phyloP scores from a whole-genome alignment of 2,888 invertebrate genomes.

The Scrobipalpa costella region DNA sequence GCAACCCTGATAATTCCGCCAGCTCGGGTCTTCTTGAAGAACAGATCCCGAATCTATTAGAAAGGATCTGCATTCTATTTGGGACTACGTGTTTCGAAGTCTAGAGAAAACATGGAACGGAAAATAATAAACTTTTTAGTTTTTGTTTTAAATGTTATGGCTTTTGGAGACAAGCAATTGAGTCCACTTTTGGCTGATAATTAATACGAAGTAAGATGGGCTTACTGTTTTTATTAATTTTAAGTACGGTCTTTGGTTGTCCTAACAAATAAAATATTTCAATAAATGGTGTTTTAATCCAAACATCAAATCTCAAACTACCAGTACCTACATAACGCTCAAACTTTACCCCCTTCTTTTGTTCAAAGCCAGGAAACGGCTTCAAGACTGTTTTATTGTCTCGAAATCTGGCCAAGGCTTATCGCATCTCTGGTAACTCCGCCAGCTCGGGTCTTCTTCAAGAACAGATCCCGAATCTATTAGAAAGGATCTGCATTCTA shows the following conservation, averaged over 20 bases:
- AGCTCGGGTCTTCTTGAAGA: not conserved
- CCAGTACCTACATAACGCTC: no score
- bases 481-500: not conserved
- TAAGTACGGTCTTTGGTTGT: no score
- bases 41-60: slow-evolving; percentile 2
- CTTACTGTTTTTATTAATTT: no score
- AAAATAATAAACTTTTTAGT: not conserved
- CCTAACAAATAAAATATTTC: no score
- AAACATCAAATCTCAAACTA: no score
- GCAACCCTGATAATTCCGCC: not conserved
- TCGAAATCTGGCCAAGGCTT: slow-evolving; percentile 3
- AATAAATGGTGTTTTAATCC: no score
- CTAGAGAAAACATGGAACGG: not conserved
- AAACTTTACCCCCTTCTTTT: no score
- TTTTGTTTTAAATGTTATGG: no score
- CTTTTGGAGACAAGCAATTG: no score
- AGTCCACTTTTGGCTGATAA: no score
- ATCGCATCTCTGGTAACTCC: not conserved
- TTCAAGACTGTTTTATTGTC: not conserved
- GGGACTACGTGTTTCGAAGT: not conserved
- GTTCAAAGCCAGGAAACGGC: not conserved
- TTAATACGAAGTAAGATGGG: no score
- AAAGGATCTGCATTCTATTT: slow-evolving; percentile 1
- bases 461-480: not conserved
- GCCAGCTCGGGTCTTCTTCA: not conserved